A percentile compares a stretch with the other conserved stretches of the same genome.
phyloP scores from a whole-genome alignment of 2,113 vertebrate species.

The Rostratula benghalensis region DNA sequence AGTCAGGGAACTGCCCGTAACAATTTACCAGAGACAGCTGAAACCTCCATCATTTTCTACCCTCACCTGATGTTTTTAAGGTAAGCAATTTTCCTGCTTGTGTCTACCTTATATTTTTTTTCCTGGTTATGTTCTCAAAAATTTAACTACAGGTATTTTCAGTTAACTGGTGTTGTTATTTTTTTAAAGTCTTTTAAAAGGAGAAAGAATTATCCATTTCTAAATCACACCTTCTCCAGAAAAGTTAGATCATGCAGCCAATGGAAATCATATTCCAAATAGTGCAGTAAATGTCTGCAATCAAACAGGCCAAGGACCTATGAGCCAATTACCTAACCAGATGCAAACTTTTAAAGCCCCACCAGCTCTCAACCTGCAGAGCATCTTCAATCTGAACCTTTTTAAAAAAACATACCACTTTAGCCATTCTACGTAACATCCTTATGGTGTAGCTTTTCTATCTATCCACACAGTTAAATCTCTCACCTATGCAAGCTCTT shows the following conservation, averaged over 20 bases:
- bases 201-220: not conserved
- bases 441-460: not conserved
- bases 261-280: not conserved
- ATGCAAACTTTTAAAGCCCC: not conserved
- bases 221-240: not conserved
- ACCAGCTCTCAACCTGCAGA: not conserved
- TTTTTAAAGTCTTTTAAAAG: not conserved
- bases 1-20: not conserved
- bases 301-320: not conserved
- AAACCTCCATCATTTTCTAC: not conserved
- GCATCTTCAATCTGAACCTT: not conserved
- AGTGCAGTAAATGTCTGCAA: not conserved
- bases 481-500: not conserved
- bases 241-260: not conserved
- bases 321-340: not conserved
- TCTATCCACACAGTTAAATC: not conserved
- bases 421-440: not conserved
- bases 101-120: not conserved
- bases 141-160: not conserved
- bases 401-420: not conserved
- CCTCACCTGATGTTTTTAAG: not conserved
- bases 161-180: not conserved
- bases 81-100: not conserved
- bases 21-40: not conserved
- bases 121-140: not conserved